Percentiles rank a stretch among this genome's conserved stretches.
Conservation (phyloP, 2,113 vertebrate species). For the Anhinga rufa region DNA sequence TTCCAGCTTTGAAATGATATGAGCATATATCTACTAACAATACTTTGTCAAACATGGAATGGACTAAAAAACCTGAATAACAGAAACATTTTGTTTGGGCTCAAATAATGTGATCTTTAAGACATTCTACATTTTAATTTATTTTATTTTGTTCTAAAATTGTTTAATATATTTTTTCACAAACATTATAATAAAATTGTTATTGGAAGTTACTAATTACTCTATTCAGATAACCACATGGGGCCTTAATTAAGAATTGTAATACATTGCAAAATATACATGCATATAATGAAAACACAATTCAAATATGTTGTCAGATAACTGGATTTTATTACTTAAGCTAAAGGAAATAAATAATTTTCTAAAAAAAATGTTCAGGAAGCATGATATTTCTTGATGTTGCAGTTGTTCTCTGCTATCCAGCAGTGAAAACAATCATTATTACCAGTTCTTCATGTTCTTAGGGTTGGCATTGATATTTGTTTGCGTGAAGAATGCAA, state of each 20-base stretch:
- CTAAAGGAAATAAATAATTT: neutral
- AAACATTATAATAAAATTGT: neutral
- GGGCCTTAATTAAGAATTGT: constrained; percentile 14
- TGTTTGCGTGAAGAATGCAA: constrained; percentile 37
- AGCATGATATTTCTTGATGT: neutral
- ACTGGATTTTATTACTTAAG: neutral
- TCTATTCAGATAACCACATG: neutral
- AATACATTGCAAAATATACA: neutral
- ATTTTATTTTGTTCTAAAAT: neutral
- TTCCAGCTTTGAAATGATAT: neutral
- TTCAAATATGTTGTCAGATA: neutral
- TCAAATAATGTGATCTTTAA: neutral
- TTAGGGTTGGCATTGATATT: neutral
- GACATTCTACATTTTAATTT: neutral
- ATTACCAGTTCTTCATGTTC: constrained; percentile 35
- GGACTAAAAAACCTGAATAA: neutral
- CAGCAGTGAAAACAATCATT: constrained; percentile 43
- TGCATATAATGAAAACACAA: neutral
- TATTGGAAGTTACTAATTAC: neutral
- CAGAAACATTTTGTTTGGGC: neutral
- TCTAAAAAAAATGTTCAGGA: neutral
- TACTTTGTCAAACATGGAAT: neutral
- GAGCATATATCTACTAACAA: neutral
- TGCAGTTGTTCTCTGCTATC: neutral
- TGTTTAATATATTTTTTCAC: neutral